phyloP scores from a whole-genome alignment of 2,113 vertebrate genomes.

The Calypte anna region DNA sequence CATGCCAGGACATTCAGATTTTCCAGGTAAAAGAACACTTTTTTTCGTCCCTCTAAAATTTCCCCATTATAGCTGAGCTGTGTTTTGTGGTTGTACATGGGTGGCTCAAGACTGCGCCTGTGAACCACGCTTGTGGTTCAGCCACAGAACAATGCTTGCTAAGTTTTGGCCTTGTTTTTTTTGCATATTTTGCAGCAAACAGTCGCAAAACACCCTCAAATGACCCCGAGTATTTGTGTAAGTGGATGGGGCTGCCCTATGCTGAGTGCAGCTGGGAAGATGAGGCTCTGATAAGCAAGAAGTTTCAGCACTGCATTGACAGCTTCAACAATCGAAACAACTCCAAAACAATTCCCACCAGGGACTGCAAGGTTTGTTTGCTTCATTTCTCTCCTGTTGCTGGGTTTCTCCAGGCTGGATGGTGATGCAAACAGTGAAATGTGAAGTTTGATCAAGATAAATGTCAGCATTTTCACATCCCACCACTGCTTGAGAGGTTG shows the following conservation, averaged over 20 bases:
- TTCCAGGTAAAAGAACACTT: conserved; percentile 81
- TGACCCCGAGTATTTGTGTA: conserved; percentile 95
- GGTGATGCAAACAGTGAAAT: neutral
- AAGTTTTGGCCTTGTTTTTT: neutral
- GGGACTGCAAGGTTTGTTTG: conserved; percentile 91
- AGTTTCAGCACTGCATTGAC: conserved; percentile 91
- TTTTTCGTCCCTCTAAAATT: neutral
- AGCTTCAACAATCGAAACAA: conserved; percentile 88
- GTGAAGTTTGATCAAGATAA: neutral
- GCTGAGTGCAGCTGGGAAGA: conserved; percentile 98
- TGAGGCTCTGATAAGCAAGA: conserved; percentile 90
- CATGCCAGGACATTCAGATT: conserved; percentile 83
- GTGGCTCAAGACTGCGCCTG: neutral
- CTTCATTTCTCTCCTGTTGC: neutral
- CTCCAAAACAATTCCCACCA: conserved; percentile 91
- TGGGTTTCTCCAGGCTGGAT: neutral
- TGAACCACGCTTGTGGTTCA: neutral
- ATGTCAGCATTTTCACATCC: neutral
- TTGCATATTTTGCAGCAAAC: conserved; percentile 79
- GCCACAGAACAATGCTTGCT: neutral
- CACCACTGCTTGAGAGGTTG: neutral
- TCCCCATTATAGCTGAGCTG: neutral
- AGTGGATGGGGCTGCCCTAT: conserved; percentile 98
- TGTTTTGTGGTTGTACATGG: neutral
- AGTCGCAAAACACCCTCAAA: conserved; percentile 88